Percentiles rank a stretch among this genome's conserved stretches.
Conservation (phyloP, 2,113 vertebrate species). For the Bubo blakistoni region DNA sequence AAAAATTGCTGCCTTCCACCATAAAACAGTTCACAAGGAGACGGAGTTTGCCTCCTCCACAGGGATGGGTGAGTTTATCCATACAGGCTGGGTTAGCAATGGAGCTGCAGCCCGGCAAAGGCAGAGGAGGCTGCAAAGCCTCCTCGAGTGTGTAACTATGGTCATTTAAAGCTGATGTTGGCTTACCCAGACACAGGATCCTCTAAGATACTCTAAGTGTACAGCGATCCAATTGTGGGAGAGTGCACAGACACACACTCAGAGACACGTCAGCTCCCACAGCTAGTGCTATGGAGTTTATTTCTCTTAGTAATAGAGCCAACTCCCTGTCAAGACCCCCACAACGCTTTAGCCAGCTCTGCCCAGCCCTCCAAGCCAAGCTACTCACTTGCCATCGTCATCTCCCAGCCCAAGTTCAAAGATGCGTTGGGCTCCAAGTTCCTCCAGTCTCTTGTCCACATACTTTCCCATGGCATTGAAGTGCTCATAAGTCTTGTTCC, state of each 20-base stretch:
- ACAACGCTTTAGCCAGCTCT: background rate
- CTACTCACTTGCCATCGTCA: conserved; percentile 93
- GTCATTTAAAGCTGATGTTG: background rate
- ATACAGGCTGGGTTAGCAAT: background rate
- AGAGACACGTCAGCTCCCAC: background rate
- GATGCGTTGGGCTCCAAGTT: conserved; percentile 90
- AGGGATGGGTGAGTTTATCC: background rate
- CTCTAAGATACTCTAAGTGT: background rate
- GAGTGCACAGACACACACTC: background rate
- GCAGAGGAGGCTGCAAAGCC: background rate
- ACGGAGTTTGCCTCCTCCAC: background rate
- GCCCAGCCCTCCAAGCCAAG: background rate
- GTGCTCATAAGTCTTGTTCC: conserved; percentile 97
- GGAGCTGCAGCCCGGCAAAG: background rate
- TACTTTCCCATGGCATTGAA: conserved; percentile 98
- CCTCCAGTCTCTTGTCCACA: conserved; percentile 89
- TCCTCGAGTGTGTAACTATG: background rate
- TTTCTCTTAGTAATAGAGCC: background rate
- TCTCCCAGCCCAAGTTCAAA: conserved; percentile 94
- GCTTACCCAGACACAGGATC: background rate
- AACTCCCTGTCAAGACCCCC: background rate
- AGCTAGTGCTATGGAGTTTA: background rate
- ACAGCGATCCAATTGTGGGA: background rate
- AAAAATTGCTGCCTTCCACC: background rate
- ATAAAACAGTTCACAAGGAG: background rate